Evolutionary conservation across 2,888 invertebrate genomes (phyloP).

Genomic region (Hydriomena furcata): DNA sequence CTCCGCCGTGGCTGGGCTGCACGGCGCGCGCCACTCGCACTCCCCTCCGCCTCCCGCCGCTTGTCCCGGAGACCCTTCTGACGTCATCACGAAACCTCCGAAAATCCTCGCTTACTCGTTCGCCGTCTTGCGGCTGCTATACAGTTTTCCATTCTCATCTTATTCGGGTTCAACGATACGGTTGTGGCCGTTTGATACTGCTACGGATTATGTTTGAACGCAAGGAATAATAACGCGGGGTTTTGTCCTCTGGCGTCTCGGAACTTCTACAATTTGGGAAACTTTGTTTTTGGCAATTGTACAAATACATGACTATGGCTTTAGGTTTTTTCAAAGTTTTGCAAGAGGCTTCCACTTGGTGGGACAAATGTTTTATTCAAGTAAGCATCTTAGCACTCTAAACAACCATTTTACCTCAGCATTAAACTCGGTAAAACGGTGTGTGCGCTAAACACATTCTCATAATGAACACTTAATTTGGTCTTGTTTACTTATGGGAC

Average conservation of each 20-base stretch:
- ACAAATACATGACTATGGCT: not conserved
- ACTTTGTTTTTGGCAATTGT: conserved; percentile 24
- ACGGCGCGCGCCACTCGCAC: conserved; percentile 61
- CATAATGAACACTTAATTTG: conserved; percentile 28
- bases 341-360: not conserved
- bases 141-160: conserved; percentile 44
- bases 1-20: conserved; percentile 44
- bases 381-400: not conserved
- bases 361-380: not conserved
- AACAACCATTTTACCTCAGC: not conserved
- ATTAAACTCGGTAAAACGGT: conserved; percentile 7
- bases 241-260: conserved; percentile 26
- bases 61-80: conserved; percentile 51
- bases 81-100: conserved; percentile 75
- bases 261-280: conserved; percentile 32
- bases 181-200: conserved; percentile 36
- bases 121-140: conserved; percentile 61
- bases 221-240: conserved; percentile 36
- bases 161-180: conserved; percentile 39
- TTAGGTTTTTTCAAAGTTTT: not conserved
- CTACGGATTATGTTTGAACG: conserved; percentile 36
- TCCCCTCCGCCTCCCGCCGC: conserved; percentile 39
- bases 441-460: conserved; percentile 16
- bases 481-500: conserved; percentile 30
- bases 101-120: conserved; percentile 60